phyloP scores from a whole-genome alignment of 2,888 invertebrate genomes.

The Pyrrhia umbra region DNA sequence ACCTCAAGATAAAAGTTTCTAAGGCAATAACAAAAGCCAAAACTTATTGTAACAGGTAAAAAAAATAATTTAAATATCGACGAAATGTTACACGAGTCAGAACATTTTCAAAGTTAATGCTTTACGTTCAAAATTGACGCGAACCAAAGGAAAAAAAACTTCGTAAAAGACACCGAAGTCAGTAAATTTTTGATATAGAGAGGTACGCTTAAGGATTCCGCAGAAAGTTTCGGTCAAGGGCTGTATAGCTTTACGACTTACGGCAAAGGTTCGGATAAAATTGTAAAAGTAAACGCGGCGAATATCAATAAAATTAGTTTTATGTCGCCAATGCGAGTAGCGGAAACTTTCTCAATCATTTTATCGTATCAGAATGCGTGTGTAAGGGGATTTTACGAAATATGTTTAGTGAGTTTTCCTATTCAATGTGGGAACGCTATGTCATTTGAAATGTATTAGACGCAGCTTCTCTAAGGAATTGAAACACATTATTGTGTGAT shows the following conservation, averaged over 20 bases:
- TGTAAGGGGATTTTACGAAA: constrained; percentile 48
- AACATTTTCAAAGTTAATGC: constrained; percentile 40
- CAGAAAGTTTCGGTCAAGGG: constrained; percentile 72
- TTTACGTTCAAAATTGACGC: constrained; percentile 50
- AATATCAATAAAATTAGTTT: constrained; percentile 75
- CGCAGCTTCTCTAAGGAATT: constrained; percentile 31
- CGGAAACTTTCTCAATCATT: constrained; percentile 67
- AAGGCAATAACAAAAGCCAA: constrained; percentile 59
- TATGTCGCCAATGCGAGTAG: constrained; percentile 64
- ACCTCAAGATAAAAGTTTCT: constrained; percentile 66
- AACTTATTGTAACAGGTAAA: constrained; percentile 58
- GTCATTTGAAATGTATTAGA: constrained; percentile 51
- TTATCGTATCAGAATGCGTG: constrained; percentile 63
- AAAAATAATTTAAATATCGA: constrained; percentile 56
- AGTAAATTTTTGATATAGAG: constrained; percentile 71
- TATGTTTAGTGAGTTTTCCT: constrained; percentile 43
- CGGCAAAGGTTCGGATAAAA: constrained; percentile 64
- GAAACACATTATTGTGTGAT: constrained; percentile 41
- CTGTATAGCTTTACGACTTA: constrained; percentile 71
- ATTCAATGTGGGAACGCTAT: constrained; percentile 47
- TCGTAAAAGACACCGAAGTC: constrained; percentile 62
- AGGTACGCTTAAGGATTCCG: constrained; percentile 62
- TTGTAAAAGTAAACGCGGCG: constrained; percentile 68
- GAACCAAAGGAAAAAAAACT: constrained; percentile 47
- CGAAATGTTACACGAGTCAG: constrained; percentile 57